Evolutionary conservation across 2,888 invertebrate genomes (phyloP).

Genomic region (Pheosia gnoma): DNA sequence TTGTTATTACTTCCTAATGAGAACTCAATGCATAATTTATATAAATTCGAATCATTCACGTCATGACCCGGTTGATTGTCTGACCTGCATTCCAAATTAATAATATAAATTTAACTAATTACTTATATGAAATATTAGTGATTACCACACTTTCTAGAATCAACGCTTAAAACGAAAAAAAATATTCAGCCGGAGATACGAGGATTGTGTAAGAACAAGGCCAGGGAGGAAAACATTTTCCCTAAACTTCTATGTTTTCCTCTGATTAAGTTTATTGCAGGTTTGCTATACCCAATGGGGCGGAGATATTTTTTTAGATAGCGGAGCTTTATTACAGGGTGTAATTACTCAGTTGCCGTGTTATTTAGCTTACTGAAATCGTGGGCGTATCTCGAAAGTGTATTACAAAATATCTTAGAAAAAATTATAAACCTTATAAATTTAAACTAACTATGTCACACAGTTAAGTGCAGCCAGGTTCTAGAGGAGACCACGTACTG

Average conservation of each 20-base stretch:
- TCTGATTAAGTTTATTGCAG: slow-evolving; percentile 3
- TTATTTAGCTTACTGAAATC: slow-evolving; percentile 3
- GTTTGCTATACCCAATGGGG: not conserved
- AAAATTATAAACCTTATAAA: no score
- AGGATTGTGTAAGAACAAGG: not conserved
- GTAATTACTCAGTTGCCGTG: not conserved
- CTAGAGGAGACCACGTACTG: no score
- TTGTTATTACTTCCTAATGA: no score
- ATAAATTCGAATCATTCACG: no score
- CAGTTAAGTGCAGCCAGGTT: no score
- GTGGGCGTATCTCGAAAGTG: not conserved
- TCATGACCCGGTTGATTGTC: no score
- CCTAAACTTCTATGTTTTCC: not conserved
- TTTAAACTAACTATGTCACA: no score
- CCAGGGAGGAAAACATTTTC: not conserved
- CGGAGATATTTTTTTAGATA: not conserved
- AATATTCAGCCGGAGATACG: not conserved
- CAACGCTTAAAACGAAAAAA: not conserved
- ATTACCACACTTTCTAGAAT: not conserved
- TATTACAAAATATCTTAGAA: no score
- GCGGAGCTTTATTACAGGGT: not conserved
- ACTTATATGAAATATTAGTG: not conserved
- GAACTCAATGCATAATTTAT: no score
- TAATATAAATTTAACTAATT: no score
- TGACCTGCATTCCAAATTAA: no score